Evolutionary conservation across 2,888 invertebrate genomes (phyloP), one percentile per base, ranked within the genome.

Genomic region (Caenorhabditis sp.): DNA sequence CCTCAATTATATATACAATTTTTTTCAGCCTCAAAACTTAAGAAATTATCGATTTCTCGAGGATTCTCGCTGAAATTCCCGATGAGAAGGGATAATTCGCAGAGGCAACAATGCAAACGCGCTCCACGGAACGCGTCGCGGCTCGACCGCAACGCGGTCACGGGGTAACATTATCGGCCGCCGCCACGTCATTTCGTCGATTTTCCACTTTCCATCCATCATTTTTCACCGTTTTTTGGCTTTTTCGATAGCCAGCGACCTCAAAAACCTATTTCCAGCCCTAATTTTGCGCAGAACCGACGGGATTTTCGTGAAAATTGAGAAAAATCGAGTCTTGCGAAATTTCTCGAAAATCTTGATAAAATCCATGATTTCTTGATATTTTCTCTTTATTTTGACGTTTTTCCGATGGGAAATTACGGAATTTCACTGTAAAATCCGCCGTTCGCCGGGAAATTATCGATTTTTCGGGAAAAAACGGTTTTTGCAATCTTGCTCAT

Each of bases 131-230:
- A 60, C 55, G 81, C 76, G 71, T 60, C 58, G 82, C 82, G 77
- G 50, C 15, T 37, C 32, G 37, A 60, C 77, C 82, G 82, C 82
- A 44, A 51, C 77, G 82, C 82, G 44, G 82, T 78, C 82, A 78
- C 77, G 82, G 82, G 82, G 77, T 78, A 71, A n/a, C 82, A 71
- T 37, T 22, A 58, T 40, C 51, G 24, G 61, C 56, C 62, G 15
- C 64, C 68, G 81, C 82, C 82, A 82, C 82, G 82, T 82, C 82
- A 82, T 76, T 67, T 76, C 32, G 4, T 18, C 24, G 28, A 9
- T 76, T 55, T 24, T 32, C 15, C 24, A 15, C 11, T 6, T 51
- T 67, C 53, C 44, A 44, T 28, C 2, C 37, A 20, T 51, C 44
- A 51, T 58, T 61, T 76, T 67, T n/a, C 9, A 2, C 20, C n/a